Base-by-base conservation (phyloP, 1,140 invertebrate genomes). In the Drosophila teissieri region DNA sequence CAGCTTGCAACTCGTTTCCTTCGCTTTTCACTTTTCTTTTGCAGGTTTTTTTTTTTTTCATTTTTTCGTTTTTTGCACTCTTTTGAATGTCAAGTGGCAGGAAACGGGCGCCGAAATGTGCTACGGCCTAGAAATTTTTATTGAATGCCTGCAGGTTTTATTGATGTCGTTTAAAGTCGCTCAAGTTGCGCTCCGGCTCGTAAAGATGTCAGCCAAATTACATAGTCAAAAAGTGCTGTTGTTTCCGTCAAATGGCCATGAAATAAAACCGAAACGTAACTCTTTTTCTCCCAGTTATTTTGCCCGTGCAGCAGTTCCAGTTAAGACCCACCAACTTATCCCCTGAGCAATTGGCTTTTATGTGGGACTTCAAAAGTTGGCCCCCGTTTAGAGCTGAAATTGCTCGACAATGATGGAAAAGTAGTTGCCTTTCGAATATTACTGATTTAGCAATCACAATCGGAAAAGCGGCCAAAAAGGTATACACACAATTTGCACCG, bases 101-200 rank as follows among this genome's bases (percentile, higher is more conserved):
- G 58, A 82, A 78, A 67, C 67, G 73, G 62, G 80, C 80, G 22
- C 45, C 73, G 54, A 73, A 82, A 82, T 75, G 63, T 62, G 58
- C 64, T 46, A 54, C 61, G 40, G 79, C 67, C 60, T 79, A 76
- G 69, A 84, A 83, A 77, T 82, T 82, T 77, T 82, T 78, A 78
- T 79, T 73, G 77, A 79, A 74, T 79, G 70, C 49, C 76, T 65
- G 67, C 67, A 60, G 76, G 69, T 81, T 81, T 80, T 79, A 81
- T 81, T 78, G 79, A 73, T 82, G 79, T 78, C 79, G 62, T 78
- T 81, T 78, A 82, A 81, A 81, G 79, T 73, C 78, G 60, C 79
- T 82, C 79, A 68, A 82, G 61, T 82, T 82, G 46, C 58, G 24
- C 36, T 36, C 46, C 3, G 19, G 54, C 73, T 54, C 79, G 75